Base-by-base conservation (phyloP, 2,113 vertebrate species). In the Morone chrysops region DNA sequence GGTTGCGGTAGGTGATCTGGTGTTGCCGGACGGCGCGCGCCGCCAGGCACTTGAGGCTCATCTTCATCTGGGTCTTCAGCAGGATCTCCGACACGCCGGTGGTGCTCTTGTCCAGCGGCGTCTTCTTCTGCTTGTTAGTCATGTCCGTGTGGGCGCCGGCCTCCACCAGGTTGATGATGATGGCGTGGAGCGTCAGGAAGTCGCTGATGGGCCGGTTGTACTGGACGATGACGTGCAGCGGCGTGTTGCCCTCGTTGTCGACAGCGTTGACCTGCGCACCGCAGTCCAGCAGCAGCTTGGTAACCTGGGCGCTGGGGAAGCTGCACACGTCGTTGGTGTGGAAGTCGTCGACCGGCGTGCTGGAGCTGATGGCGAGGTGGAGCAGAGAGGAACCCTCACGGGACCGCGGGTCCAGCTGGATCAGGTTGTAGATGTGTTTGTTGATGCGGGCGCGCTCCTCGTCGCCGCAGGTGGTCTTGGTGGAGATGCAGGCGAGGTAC, bases 141-240 rank as follows among this genome's bases (percentile, higher is more conserved):
- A 97, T 97, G 94, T 99, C 98, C 0, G 98, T 99, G 76, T 99
- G 98, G 0, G 98, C 98, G 4, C 98, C 98, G 0, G 98, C 98
- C 94, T 99, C 98, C 73, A 99, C 98, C 82, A 99, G 94, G 93
- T 95, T 97, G 60, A 99, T 97, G 94, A 99, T 99, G 94, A 99
- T 99, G 82, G 98, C 97, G 71, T 99, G 98, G 88, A 99, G 91
- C 0, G 98, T 99, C 85, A 99, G 91, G 88, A 99, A 99, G 88
- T 99, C 98, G n/a, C 98, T 99, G 94, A 99, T 99, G 67, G 98
- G 98, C 87, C 98, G 94, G 96, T 99, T 99, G 94, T 99, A 99
- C 78, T 99, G 98, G 48, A 99, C 98, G 0, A 99, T 99, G 75
- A 99, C 94, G 63, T 99, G 98, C 59, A 99, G 96, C 0, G 98